Conservation (phyloP, 2,888 invertebrate species). For the Agapetus fuscipes region DNA sequence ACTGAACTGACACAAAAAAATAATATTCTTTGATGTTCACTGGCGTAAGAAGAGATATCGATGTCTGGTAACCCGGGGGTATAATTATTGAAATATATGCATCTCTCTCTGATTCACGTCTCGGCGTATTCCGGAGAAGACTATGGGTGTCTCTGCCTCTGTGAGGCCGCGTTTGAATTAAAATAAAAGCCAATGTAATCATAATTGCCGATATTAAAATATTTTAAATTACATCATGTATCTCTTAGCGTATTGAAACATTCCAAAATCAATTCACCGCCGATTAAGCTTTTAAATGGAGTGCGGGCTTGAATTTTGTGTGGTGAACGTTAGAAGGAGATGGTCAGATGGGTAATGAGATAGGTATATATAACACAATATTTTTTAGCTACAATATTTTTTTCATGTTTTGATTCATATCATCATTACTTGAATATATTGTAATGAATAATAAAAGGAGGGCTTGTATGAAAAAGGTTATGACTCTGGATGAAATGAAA, state of each 20-base stretch:
- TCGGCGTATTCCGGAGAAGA: not conserved
- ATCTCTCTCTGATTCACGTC: constrained; percentile 7
- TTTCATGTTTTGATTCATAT: too few relatives aligned
- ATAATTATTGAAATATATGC: constrained; percentile 10
- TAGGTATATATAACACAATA: too few relatives aligned
- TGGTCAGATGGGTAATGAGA: too few relatives aligned
- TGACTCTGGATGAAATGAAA: too few relatives aligned
- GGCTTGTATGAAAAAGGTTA: too few relatives aligned
- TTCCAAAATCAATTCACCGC: constrained; percentile 16
- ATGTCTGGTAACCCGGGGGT: constrained; percentile 16
- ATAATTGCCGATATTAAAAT: constrained; percentile 14
- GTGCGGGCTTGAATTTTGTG: constrained; percentile 1
- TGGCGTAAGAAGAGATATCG: constrained; percentile 13
- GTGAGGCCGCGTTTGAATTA: constrained; percentile 9
- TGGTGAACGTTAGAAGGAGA: too few relatives aligned
- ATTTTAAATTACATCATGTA: constrained; percentile 14
- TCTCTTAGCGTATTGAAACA: constrained; percentile 13
- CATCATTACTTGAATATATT: too few relatives aligned
- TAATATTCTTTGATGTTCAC: too few relatives aligned
- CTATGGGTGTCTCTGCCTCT: constrained; percentile 2
- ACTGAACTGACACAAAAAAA: too few relatives aligned
- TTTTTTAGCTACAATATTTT: too few relatives aligned
- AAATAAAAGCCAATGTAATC: too few relatives aligned
- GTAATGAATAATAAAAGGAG: too few relatives aligned
- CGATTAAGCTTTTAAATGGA: constrained; percentile 13